Conservation (phyloP, 2,888 invertebrate genomes). For the Parochlus steinenii region DNA sequence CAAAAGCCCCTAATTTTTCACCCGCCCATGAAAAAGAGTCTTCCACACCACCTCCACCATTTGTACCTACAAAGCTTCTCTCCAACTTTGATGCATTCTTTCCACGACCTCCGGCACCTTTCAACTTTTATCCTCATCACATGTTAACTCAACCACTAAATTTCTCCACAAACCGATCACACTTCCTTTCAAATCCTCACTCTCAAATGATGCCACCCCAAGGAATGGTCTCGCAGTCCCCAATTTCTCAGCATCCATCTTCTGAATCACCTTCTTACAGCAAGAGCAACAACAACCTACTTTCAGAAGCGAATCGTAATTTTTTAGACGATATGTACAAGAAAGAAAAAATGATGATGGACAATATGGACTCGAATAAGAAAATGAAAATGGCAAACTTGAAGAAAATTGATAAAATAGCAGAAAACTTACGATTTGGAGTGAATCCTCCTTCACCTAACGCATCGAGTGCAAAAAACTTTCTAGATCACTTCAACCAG, state of each 20-base stretch:
- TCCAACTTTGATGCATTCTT: conserved; percentile 30
- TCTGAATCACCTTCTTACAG: conserved; percentile 2
- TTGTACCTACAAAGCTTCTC: no score
- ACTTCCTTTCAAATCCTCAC: conserved; percentile 9
- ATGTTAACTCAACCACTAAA: conserved; percentile 27
- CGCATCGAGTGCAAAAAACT: conserved; percentile 9
- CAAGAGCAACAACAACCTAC: neutral
- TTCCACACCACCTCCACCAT: conserved; percentile 22
- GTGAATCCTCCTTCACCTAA: conserved; percentile 8
- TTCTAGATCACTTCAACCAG: conserved; percentile 10
- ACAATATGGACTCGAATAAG: no score
- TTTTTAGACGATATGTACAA: conserved; percentile 11
- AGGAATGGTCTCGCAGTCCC: no score
- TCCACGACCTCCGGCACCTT: conserved; percentile 22
- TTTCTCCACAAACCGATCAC: conserved; percentile 19
- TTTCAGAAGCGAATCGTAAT: neutral
- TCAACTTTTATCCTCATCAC: conserved; percentile 28
- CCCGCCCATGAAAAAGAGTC: no score
- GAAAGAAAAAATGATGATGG: conserved; percentile 7
- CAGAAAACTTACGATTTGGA: conserved; percentile 24
- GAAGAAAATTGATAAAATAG: conserved; percentile 30
- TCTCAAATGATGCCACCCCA: conserved; percentile 11
- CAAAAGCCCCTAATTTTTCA: no score
- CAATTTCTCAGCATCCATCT: no score
- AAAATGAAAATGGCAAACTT: conserved; percentile 19